These are phyloP conservation scores for Esox niger DNA, from an alignment of 2,113 vertebrate genomes.

Conservation along the genomic window DNA sequence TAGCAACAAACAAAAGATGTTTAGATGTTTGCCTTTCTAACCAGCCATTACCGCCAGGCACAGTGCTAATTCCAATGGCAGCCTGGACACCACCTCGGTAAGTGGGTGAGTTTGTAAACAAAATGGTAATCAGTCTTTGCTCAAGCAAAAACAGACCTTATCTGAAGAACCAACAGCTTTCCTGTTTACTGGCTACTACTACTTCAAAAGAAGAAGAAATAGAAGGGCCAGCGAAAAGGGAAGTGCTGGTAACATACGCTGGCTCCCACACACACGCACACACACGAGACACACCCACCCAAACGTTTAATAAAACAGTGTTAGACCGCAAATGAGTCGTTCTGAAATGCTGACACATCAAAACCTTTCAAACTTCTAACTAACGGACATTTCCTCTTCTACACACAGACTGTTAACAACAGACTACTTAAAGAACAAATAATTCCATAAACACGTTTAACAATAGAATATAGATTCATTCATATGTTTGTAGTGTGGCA, in stretches of 20 bases:
- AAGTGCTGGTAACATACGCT: constrained; percentile 20
- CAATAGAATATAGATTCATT: no score
- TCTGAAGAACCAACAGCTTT: constrained; percentile 45
- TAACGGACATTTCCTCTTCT: constrained; percentile 2
- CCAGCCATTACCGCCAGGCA: no score
- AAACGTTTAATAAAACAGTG: constrained; percentile 6
- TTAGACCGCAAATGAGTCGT: constrained; percentile 1
- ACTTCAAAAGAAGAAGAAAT: constrained; percentile 36
- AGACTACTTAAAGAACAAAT: no score
- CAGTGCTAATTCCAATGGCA: no score
- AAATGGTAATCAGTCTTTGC: constrained; percentile 5
- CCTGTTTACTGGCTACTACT: constrained; percentile 51
- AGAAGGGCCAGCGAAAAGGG: constrained; percentile 29
- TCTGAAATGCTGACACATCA: background rate
- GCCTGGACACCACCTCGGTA: background rate
- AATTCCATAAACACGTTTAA: no score
- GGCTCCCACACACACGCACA: background rate
- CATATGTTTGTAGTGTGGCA: no score
- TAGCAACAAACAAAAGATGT: no score
- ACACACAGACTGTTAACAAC: no score
- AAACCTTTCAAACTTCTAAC: background rate
- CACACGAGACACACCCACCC: constrained; percentile 18
- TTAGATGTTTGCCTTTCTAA: no score
- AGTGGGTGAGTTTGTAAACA: background rate
- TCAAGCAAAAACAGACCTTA: background rate